These are phyloP conservation scores for Semnornis frantzii DNA, from an alignment of 2,113 vertebrate species.

Conservation along the genomic window DNA sequence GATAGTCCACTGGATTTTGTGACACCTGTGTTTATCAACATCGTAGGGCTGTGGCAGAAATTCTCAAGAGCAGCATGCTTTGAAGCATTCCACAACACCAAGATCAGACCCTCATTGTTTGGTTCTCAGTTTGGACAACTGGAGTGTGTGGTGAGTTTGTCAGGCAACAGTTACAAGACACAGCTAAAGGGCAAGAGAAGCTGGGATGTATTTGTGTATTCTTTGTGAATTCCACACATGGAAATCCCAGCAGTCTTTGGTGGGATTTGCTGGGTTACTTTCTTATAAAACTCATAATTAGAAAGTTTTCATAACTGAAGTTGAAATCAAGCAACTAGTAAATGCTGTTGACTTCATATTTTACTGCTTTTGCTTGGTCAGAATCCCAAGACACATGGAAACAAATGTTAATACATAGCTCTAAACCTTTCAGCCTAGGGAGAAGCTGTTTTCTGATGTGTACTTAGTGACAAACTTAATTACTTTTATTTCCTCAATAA, in stretches of 20 bases:
- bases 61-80: constrained; percentile 87
- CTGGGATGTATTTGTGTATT: background rate
- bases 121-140: constrained; percentile 89
- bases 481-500: background rate
- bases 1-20: constrained; percentile 32
- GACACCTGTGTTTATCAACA: constrained; percentile 35
- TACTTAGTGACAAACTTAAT: background rate
- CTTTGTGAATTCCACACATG: background rate
- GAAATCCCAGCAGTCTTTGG: background rate
- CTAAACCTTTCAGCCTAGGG: background rate
- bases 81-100: constrained; percentile 88
- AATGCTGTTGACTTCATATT: background rate
- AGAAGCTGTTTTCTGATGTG: background rate
- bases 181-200: background rate
- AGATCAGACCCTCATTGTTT: constrained; percentile 91
- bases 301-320: background rate
- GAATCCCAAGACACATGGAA: background rate
- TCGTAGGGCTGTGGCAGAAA: constrained; percentile 89
- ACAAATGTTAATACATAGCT: background rate
- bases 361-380: background rate
- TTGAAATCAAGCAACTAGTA: background rate
- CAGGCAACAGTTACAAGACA: background rate
- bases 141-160: constrained; percentile 91
- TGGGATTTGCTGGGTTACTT: background rate
- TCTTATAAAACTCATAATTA: background rate